phyloP scores from a whole-genome alignment of 2,888 invertebrate genomes.

The Andrena hattorfiana region DNA sequence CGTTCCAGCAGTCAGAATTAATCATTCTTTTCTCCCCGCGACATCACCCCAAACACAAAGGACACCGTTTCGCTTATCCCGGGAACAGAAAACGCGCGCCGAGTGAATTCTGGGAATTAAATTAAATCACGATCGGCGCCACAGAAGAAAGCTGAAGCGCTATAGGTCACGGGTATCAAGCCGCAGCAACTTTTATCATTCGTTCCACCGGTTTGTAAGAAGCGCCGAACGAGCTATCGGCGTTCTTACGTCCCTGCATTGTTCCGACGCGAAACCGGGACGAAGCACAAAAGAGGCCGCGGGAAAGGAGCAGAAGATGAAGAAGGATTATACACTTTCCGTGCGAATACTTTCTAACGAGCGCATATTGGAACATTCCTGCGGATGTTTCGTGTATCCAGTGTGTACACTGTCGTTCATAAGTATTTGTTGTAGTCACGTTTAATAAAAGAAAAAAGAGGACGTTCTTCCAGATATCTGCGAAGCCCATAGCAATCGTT shows the following conservation, averaged over 20 bases:
- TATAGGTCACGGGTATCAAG: background rate
- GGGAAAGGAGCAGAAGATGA: background rate
- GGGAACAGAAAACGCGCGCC: background rate
- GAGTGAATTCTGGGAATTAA: background rate
- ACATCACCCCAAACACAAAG: background rate
- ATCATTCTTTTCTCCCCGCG: background rate
- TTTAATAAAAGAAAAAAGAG: too few relatives aligned
- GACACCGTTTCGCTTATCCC: background rate
- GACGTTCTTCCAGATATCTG: too few relatives aligned
- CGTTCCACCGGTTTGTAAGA: background rate
- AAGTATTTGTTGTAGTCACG: too few relatives aligned
- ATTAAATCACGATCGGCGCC: background rate
- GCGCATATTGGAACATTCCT: conserved; percentile 9
- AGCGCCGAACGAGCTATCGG: background rate
- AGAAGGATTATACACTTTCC: background rate
- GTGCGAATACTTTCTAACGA: conserved; percentile 13
- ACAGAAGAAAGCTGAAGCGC: background rate
- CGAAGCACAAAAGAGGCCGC: background rate
- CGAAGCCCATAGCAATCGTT: too few relatives aligned
- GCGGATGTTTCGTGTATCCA: conserved; percentile 30
- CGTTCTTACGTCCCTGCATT: background rate
- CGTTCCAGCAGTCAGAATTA: background rate
- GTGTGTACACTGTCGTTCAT: background rate
- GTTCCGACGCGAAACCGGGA: background rate
- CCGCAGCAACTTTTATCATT: background rate